phyloP scores from a whole-genome alignment of 2,888 invertebrate species.

The Bombyx huttoni region DNA sequence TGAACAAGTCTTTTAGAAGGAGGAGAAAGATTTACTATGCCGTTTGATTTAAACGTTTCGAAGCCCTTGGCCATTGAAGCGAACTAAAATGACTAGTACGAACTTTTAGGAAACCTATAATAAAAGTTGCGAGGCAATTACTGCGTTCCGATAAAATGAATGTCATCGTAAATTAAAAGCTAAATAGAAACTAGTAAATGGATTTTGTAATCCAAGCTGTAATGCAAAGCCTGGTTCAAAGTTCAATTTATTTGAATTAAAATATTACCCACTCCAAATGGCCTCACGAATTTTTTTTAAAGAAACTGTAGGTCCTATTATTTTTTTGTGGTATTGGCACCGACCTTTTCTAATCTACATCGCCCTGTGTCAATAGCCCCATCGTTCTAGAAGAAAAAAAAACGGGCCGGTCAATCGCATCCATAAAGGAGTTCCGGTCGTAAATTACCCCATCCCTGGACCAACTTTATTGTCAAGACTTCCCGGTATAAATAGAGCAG shows the following conservation, averaged over 20 bases:
- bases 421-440: constrained; percentile 56
- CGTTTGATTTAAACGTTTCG: neutral
- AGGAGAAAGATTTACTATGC: constrained; percentile 20
- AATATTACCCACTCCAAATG: too few relatives aligned
- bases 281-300: neutral
- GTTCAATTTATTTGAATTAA: too few relatives aligned
- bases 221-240: too few relatives aligned
- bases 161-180: too few relatives aligned
- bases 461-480: constrained; percentile 44
- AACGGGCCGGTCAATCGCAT: constrained; percentile 42
- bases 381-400: constrained; percentile 13
- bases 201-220: too few relatives aligned
- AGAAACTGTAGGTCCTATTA: neutral
- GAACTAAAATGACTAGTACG: neutral
- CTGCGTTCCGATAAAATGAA: too few relatives aligned
- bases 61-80: neutral
- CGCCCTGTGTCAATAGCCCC: constrained; percentile 1
- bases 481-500: constrained; percentile 27
- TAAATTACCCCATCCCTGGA: constrained; percentile 58
- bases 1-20: constrained; percentile 13
- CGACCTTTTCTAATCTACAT: constrained; percentile 3
- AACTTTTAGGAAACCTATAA: neutral
- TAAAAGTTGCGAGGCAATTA: too few relatives aligned
- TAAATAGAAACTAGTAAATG: too few relatives aligned
- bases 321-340: neutral